A percentile compares a stretch with the other conserved stretches of the same genome.
phyloP scores from a whole-genome alignment of 2,113 vertebrate genomes.

The Phyllostomus discolor region DNA sequence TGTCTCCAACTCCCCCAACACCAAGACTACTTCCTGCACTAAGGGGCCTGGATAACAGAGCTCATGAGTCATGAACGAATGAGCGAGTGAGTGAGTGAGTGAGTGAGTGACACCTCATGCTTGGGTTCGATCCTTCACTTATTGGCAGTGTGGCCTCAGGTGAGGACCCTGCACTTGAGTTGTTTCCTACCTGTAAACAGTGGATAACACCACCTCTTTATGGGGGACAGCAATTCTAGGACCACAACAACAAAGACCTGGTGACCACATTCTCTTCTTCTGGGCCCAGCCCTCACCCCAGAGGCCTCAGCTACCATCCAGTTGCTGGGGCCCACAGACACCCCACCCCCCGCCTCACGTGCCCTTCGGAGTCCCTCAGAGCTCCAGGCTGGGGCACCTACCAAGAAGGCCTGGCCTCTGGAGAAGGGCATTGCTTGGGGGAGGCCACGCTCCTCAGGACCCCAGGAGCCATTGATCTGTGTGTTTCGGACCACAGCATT shows the following conservation, averaged over 20 bases:
- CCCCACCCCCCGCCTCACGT: too few relatives aligned
- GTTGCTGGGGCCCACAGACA: not conserved
- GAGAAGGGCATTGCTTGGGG: slow-evolving; percentile 74
- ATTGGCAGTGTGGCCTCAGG: not conserved
- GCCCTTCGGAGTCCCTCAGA: not conserved
- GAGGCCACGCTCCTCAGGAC: slow-evolving; percentile 72
- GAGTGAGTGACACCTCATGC: not conserved
- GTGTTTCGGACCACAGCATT: slow-evolving; percentile 79
- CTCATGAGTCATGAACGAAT: not conserved
- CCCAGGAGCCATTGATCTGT: slow-evolving; percentile 67
- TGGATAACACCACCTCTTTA: not conserved
- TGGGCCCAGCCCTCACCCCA: not conserved
- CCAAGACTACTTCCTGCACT: not conserved
- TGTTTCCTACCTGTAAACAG: not conserved
- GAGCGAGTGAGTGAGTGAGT: not conserved
- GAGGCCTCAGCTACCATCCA: not conserved
- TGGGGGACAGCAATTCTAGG: not conserved
- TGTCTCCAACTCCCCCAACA: too few relatives aligned
- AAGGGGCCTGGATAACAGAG: not conserved
- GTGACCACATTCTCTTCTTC: not conserved
- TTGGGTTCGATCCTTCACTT: not conserved
- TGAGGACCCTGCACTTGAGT: not conserved
- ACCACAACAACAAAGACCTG: not conserved
- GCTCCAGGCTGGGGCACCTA: not conserved
- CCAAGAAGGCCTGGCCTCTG: slow-evolving; percentile 77